Evolutionary conservation across 2,113 vertebrate genomes (phyloP).

Genomic region (Lota lota): DNA sequence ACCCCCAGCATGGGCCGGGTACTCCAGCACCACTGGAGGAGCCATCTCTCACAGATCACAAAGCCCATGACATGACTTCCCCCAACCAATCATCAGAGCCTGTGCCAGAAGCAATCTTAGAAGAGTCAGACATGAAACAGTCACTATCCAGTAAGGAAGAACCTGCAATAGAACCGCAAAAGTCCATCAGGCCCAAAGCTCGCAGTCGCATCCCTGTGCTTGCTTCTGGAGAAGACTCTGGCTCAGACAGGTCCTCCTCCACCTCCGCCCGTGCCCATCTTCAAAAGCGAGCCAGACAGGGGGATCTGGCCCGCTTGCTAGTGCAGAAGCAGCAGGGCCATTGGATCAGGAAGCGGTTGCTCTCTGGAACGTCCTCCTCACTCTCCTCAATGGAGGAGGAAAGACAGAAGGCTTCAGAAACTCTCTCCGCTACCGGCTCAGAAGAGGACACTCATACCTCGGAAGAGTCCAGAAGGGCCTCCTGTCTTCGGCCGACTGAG

Average conservation of each 20-base stretch:
- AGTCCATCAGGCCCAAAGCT: slow-evolving; percentile 23
- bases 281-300: slow-evolving; percentile 73
- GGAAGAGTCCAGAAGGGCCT: slow-evolving; percentile 76
- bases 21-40: too few species aligned
- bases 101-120: slow-evolving; percentile 51
- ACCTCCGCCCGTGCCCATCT: slow-evolving; percentile 67
- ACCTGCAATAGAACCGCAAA: not conserved
- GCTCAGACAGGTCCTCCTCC: slow-evolving; percentile 80
- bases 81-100: slow-evolving; percentile 40
- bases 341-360: slow-evolving; percentile 78
- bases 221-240: slow-evolving; percentile 84
- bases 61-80: slow-evolving; percentile 35
- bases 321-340: slow-evolving; percentile 86
- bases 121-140: slow-evolving; percentile 44
- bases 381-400: slow-evolving; percentile 85
- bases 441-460: slow-evolving; percentile 88
- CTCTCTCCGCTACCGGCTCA: slow-evolving; percentile 82
- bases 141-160: slow-evolving; percentile 18
- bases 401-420: slow-evolving; percentile 79
- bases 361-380: slow-evolving; percentile 83
- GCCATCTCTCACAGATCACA: too few species aligned
- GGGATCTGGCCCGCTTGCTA: slow-evolving; percentile 81
- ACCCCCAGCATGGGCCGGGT: slow-evolving; percentile 42
- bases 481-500: slow-evolving; percentile 54
- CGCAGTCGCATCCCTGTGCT: slow-evolving; percentile 88